Base-by-base conservation (phyloP, 2,888 invertebrate species). In the Parnassius apollo region DNA sequence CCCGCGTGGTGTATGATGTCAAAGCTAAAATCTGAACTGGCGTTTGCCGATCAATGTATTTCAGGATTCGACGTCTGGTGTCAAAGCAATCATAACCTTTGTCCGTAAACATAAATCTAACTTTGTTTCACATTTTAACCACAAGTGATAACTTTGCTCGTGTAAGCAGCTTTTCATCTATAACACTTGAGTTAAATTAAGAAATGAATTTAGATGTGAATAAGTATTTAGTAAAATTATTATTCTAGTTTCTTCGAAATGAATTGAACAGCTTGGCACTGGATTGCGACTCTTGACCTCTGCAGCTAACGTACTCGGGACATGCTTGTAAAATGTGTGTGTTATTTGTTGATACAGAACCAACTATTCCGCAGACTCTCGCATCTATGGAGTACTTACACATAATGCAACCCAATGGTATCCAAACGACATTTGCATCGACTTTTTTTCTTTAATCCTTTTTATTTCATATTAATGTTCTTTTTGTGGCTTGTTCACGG, bases 351-450 rank as follows among this genome's bases (percentile, higher is more conserved):
- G 84, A 85, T 82, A 87, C 91, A 91, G 91, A 91, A 85, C 91
- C 91, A 79, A 80, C 88, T 85, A 83, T 89, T 82, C 89, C 90
- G 90, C 91, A 88, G 91, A 78, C 88, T 84, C 81, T 87, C 88
- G 88, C 88, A 80, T 85, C 88, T 82, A 88, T 90, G 91, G 91
- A 91, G 84, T 91, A 89, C 90, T 90, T 89, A 83, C 90, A 90
- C 83, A 87, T 90, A 71, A 82, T 86, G 86, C 91, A 90, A 88
- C 89, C 91, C 83, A 89, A 91, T 85, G 91, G 91, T 91, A 91
- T 83, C 83, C 86, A 72, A 83, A 82, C 74, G 76, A 82, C 78
- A 78, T 82, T 83, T 85, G 88, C 89, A 89, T 88, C 77, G 75
- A 71, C 75, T 76, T 69, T 78, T 76, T 73, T 75, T 76, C 69